Evolutionary conservation across 2,113 vertebrate genomes (phyloP).

Genomic region (Damaliscus lunatus): DNA sequence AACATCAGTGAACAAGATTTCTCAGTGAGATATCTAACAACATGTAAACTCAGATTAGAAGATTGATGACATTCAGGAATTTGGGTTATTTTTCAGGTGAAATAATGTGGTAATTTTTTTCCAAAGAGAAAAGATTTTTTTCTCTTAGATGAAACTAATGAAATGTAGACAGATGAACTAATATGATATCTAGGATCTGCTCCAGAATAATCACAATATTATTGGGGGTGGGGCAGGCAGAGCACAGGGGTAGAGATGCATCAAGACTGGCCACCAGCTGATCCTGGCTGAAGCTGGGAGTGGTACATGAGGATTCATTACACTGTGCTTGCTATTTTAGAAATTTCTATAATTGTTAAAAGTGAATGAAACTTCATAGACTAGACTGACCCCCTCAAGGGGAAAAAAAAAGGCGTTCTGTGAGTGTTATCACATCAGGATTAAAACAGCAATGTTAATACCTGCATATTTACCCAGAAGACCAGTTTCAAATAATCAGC

Average conservation of each 20-base stretch:
- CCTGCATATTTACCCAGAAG: neutral
- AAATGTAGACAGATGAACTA: neutral
- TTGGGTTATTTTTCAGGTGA: neutral
- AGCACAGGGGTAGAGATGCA: neutral
- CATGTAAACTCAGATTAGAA: too few relatives aligned
- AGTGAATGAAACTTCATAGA: too few relatives aligned
- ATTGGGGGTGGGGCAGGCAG: neutral
- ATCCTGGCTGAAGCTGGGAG: too few relatives aligned
- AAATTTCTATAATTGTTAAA: too few relatives aligned
- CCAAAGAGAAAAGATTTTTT: neutral
- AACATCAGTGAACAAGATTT: rapidly evolving
- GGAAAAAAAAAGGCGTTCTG: neutral
- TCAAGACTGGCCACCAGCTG: rapidly evolving
- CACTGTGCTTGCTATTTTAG: too few relatives aligned
- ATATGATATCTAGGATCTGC: neutral
- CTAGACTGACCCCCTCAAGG: neutral
- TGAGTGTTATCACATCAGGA: neutral
- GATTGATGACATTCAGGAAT: rapidly evolving
- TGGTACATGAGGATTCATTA: too few relatives aligned
- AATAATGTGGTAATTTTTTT: neutral
- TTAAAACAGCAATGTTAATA: neutral
- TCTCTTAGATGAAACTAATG: neutral
- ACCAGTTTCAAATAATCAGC: neutral
- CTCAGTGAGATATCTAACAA: neutral
- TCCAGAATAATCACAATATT: neutral